These are phyloP conservation scores for Chunga burmeisteri DNA, from an alignment of 2,113 vertebrate genomes.

Conservation along the genomic window DNA sequence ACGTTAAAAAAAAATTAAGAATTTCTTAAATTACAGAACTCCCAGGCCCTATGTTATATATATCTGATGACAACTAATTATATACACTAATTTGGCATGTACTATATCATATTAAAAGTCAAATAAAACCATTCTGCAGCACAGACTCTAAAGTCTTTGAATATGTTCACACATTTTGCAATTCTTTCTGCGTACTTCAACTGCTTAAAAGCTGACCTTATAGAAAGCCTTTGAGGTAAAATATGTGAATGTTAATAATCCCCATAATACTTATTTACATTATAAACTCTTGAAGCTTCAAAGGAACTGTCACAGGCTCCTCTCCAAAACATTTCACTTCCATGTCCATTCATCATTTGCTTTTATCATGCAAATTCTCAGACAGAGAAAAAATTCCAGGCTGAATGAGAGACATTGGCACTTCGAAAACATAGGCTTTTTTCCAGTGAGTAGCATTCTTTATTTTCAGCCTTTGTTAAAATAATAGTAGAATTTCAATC, in stretches of 20 bases:
- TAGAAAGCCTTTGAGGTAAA: constrained; percentile 22
- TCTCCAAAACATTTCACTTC: constrained; percentile 34
- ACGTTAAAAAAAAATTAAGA: neutral
- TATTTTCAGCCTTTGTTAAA: neutral
- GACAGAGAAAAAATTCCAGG: neutral
- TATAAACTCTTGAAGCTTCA: constrained; percentile 43
- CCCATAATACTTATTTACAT: constrained; percentile 47
- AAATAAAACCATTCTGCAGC: neutral
- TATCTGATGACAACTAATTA: neutral
- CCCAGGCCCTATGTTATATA: neutral
- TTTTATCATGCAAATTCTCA: constrained; percentile 39
- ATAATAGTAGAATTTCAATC: neutral
- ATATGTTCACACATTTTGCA: neutral
- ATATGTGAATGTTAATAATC: constrained; percentile 34
- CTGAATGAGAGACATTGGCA: neutral
- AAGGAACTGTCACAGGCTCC: constrained; percentile 9
- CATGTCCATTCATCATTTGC: neutral
- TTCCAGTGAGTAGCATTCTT: neutral
- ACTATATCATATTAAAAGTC: neutral
- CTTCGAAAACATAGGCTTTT: neutral
- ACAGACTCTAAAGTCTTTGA: neutral
- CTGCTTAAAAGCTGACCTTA: constrained; percentile 29
- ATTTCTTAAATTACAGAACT: neutral
- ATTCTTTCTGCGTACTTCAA: neutral
- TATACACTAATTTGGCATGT: neutral